Percentiles rank a stretch among this genome's conserved stretches.
These are phyloP conservation scores for Apocrypta bakeri DNA, from an alignment of 1,140 invertebrate genomes.

Conservation along the genomic window DNA sequence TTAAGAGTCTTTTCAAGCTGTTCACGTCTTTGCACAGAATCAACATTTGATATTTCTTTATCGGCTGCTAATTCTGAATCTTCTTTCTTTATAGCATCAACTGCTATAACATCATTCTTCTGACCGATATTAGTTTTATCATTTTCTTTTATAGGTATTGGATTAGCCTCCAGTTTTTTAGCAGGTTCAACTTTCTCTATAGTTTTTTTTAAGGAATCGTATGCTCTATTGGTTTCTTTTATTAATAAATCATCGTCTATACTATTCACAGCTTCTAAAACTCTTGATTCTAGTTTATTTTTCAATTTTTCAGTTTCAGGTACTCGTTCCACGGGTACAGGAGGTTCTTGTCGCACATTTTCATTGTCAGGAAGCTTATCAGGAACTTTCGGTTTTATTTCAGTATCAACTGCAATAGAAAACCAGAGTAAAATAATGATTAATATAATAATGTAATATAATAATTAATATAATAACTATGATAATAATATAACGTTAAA, in stretches of 20 bases:
- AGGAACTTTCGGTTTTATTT: slow-evolving; percentile 37
- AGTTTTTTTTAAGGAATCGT: slow-evolving; percentile 54
- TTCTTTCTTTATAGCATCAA: slow-evolving; percentile 73
- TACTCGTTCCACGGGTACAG: slow-evolving; percentile 73
- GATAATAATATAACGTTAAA: background rate
- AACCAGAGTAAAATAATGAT: slow-evolving; percentile 7
- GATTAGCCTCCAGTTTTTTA: slow-evolving; percentile 64
- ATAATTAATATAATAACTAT: slow-evolving; percentile 21
- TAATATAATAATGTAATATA: slow-evolving; percentile 15
- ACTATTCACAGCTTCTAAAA: slow-evolving; percentile 39
- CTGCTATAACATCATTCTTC: slow-evolving; percentile 57
- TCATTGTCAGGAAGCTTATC: slow-evolving; percentile 32
- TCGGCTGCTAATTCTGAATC: slow-evolving; percentile 70
- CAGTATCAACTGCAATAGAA: slow-evolving; percentile 36
- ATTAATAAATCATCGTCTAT: slow-evolving; percentile 47
- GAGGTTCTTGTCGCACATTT: slow-evolving; percentile 73
- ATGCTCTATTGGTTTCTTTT: slow-evolving; percentile 58
- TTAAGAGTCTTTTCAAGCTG: slow-evolving; percentile 76
- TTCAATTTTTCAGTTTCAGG: slow-evolving; percentile 51
- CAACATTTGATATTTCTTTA: slow-evolving; percentile 56
- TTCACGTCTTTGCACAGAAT: slow-evolving; percentile 67
- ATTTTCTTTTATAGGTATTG: slow-evolving; percentile 70
- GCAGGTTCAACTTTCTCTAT: slow-evolving; percentile 61
- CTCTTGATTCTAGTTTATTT: slow-evolving; percentile 5
- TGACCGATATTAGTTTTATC: slow-evolving; percentile 54